phyloP scores from a whole-genome alignment of 92 coral and sea anemone species.

The Umimayanthus chanpuru region DNA sequence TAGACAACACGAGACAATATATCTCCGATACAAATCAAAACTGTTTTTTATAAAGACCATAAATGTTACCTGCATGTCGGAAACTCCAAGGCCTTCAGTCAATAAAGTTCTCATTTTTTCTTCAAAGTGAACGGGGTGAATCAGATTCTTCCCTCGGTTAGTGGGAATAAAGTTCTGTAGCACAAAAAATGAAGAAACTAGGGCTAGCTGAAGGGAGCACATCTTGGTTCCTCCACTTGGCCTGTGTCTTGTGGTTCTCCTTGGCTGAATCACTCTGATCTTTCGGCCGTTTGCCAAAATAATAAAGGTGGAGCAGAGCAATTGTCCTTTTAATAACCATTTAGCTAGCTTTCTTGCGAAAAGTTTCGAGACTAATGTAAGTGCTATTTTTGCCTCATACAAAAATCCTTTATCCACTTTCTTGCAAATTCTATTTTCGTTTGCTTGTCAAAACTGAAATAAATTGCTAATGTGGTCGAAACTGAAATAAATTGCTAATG shows the following conservation, averaged over 20 bases:
- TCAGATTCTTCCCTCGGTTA: neutral
- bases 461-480: too few species aligned
- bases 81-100: slow-evolving; percentile 50
- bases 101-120: slow-evolving; percentile 13
- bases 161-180: neutral
- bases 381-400: neutral
- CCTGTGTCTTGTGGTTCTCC: neutral
- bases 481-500: too few species aligned
- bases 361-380: too few species aligned
- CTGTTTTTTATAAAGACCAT: neutral
- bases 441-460: too few species aligned
- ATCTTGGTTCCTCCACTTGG: neutral
- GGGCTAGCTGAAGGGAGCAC: neutral
- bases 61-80: slow-evolving; percentile 24
- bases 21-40: neutral
- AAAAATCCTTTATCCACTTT: too few species aligned
- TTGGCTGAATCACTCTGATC: neutral
- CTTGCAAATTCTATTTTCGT: too few species aligned
- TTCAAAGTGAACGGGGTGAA: slow-evolving; percentile 14
- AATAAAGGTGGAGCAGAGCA: neutral
- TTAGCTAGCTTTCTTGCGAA: too few species aligned
- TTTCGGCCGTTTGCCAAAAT: neutral
- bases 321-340: too few species aligned
- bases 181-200: neutral
- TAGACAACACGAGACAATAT: too few species aligned